Evolutionary conservation across 2,888 invertebrate species (phyloP).

Genomic region (Tinea pellionella): DNA sequence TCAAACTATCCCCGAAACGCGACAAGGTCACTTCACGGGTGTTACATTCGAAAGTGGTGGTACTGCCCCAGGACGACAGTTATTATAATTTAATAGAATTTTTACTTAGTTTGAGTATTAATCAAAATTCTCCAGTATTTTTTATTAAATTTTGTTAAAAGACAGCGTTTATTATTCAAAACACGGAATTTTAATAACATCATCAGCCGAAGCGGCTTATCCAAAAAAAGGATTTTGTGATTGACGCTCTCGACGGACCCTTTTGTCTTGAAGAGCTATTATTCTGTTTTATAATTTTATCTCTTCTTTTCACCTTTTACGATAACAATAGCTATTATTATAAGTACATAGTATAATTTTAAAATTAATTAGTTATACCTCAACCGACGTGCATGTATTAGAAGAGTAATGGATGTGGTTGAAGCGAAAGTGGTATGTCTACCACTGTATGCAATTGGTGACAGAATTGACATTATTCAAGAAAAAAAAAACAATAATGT

Average conservation of each 20-base stretch:
- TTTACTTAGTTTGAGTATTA: too few relatives aligned
- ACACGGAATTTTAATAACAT: not conserved
- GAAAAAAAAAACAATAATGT: not conserved
- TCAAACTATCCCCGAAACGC: too few relatives aligned
- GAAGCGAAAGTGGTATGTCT: too few relatives aligned
- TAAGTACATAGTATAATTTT: not conserved
- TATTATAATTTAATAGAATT: too few relatives aligned
- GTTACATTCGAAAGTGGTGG: too few relatives aligned
- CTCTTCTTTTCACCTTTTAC: not conserved
- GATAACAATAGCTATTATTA: not conserved
- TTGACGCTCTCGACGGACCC: not conserved
- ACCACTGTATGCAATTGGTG: too few relatives aligned
- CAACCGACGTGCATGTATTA: too few relatives aligned
- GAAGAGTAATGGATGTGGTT: too few relatives aligned
- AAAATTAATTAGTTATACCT: too few relatives aligned
- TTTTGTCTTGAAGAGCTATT: not conserved
- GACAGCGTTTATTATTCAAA: not conserved
- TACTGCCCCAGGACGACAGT: too few relatives aligned
- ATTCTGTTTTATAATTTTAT: not conserved
- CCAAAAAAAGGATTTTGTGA: not conserved
- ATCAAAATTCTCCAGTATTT: not conserved
- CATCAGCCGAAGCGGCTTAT: not conserved
- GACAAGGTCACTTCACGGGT: too few relatives aligned
- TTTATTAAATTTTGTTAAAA: not conserved
- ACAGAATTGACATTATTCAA: too few relatives aligned